These are phyloP conservation scores for Saturnia japonica DNA, from an alignment of 2,888 invertebrate genomes.

Conservation along the genomic window DNA sequence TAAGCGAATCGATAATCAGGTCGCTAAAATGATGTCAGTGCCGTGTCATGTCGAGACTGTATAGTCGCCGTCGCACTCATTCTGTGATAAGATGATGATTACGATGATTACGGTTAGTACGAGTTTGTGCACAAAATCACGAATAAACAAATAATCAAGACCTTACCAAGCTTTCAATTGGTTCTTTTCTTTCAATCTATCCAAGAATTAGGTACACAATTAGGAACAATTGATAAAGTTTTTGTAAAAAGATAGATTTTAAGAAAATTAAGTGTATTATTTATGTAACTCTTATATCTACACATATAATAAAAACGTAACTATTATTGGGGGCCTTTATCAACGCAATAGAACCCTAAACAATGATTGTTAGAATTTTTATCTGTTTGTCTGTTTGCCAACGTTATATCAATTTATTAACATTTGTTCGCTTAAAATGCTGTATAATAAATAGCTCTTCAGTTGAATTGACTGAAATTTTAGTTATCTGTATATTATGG, in stretches of 20 bases:
- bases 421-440: no score
- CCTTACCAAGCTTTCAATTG: no score
- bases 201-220: neutral
- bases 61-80: constrained; percentile 8
- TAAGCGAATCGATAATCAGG: constrained; percentile 23
- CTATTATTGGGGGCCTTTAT: no score
- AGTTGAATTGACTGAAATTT: no score
- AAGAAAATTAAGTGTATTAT: neutral
- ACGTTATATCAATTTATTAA: no score
- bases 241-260: neutral
- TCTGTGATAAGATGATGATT: neutral
- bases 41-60: constrained; percentile 6
- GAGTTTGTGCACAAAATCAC: neutral
- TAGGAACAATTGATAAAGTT: neutral
- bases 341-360: no score
- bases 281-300: neutral
- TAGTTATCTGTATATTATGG: no score
- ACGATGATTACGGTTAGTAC: neutral
- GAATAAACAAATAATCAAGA: neutral
- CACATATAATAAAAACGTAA: no score
- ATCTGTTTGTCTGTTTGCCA: no score
- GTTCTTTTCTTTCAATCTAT: neutral
- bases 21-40: constrained; percentile 24
- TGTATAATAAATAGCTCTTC: no score
- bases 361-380: no score